A percentile compares a stretch with the other conserved stretches of the same genome.
Conservation (phyloP, 2,888 invertebrate species). For the Allolobophora icterica region DNA sequence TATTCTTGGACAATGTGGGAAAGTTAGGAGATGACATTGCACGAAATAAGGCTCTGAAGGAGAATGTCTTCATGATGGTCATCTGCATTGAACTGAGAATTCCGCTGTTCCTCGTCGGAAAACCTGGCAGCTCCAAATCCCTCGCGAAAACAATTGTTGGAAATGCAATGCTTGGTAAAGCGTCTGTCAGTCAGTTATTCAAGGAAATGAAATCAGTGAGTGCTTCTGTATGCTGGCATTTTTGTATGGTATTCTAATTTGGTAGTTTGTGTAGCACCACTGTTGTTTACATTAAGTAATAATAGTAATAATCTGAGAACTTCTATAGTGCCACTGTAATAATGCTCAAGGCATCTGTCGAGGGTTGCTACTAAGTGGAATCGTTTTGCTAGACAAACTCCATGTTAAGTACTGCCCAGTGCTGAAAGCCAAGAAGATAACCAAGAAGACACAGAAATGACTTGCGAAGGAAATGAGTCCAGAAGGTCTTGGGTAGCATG, state of each 20-base stretch:
- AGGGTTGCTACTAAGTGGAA: too few species aligned
- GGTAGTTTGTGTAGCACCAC: not conserved
- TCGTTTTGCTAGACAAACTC: too few species aligned
- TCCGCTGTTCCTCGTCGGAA: slow-evolving; percentile 64
- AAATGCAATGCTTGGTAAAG: slow-evolving; percentile 60
- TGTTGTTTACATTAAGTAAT: not conserved
- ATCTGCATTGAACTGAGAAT: slow-evolving; percentile 62
- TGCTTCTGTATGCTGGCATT: not conserved
- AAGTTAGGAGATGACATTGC: slow-evolving; percentile 56
- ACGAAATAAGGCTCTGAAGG: slow-evolving; percentile 58
- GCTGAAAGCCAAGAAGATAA: too few species aligned
- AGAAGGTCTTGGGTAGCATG: too few species aligned
- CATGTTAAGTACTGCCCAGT: too few species aligned
- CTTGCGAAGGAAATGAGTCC: too few species aligned
- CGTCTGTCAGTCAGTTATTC: slow-evolving; percentile 54
- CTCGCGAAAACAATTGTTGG: slow-evolving; percentile 61
- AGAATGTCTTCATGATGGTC: slow-evolving; percentile 64
- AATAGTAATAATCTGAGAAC: too few species aligned
- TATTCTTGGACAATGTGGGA: slow-evolving; percentile 53
- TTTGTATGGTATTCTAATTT: too few species aligned
- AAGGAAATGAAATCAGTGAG: slow-evolving; percentile 56
- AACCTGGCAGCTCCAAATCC: slow-evolving; percentile 64
- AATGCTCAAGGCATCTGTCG: too few species aligned
- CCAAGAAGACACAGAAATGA: too few species aligned
- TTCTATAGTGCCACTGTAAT: too few species aligned